phyloP scores from a whole-genome alignment of 2,113 vertebrate genomes.

The Rissa tridactyla region DNA sequence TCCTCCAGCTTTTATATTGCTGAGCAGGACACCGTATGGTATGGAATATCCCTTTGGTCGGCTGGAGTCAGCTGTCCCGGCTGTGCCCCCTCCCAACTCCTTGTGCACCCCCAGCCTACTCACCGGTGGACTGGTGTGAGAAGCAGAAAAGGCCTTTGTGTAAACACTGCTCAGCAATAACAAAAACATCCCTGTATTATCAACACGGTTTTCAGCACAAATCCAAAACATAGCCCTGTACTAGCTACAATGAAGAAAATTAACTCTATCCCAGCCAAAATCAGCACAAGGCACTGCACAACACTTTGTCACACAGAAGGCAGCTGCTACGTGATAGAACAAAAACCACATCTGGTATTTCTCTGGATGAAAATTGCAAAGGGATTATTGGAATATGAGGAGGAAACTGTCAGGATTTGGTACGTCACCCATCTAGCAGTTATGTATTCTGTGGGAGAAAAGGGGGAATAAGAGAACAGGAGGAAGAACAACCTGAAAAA shows the following conservation, averaged over 20 bases:
- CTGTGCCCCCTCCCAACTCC: neutral
- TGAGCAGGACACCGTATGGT: neutral
- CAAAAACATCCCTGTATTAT: neutral
- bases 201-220: neutral
- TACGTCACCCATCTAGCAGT: neutral
- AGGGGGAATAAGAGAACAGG: neutral
- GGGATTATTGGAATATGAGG: neutral
- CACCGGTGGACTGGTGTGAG: neutral
- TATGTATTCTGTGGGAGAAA: neutral
- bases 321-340: neutral
- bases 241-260: neutral
- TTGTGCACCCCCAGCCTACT: neutral
- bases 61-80: neutral
- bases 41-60: neutral
- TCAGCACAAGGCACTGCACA: neutral
- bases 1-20: neutral
- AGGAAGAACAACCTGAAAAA: neutral
- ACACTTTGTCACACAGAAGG: neutral
- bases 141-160: neutral
- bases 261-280: neutral
- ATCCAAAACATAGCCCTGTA: neutral
- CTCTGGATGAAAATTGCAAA: neutral
- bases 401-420: neutral
- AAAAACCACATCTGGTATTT: neutral
- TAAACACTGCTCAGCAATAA: neutral